phyloP scores from a whole-genome alignment of 2,797 vertebrate species.

The Sebastiscus albofasciatus region DNA sequence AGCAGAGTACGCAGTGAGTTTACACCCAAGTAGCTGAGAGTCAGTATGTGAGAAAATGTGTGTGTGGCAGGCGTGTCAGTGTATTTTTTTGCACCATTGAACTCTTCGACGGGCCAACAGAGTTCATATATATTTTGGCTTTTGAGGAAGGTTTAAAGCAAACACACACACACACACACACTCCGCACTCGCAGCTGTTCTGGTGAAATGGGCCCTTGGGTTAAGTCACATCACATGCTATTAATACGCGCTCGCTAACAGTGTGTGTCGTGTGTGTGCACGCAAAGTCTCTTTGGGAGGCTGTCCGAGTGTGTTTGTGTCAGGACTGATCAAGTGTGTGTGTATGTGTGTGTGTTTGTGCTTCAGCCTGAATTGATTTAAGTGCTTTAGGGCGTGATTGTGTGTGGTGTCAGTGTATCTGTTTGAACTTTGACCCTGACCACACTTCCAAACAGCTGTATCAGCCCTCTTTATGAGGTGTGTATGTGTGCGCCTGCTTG shows the following conservation, averaged over 20 bases:
- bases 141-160: slow-evolving; percentile 54
- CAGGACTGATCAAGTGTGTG: slow-evolving; percentile 2
- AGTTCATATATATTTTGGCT: slow-evolving; percentile 66
- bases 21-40: neutral
- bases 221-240: slow-evolving; percentile 74
- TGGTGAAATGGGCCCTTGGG: slow-evolving; percentile 61
- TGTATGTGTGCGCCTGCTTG: slow-evolving; percentile 23
- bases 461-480: slow-evolving; percentile 58
- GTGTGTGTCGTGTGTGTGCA: slow-evolving; percentile 35
- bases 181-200: slow-evolving; percentile 63
- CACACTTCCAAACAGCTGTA: slow-evolving; percentile 73
- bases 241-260: slow-evolving; percentile 61
- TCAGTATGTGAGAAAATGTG: slow-evolving; percentile 1
- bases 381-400: slow-evolving; percentile 36
- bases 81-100: slow-evolving; percentile 62
- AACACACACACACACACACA: slow-evolving; percentile 23
- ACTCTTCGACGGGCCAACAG: slow-evolving; percentile 43
- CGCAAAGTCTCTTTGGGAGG: slow-evolving; percentile 43
- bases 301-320: slow-evolving; percentile 48
- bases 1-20: neutral
- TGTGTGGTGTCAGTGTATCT: slow-evolving; percentile 62
- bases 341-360: slow-evolving; percentile 6
- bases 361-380: slow-evolving; percentile 51
- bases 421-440: slow-evolving; percentile 71
- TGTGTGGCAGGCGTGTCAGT: slow-evolving; percentile 19